Evolutionary conservation across 2,888 invertebrate species (phyloP).

Genomic region (Mylabris sibirica): DNA sequence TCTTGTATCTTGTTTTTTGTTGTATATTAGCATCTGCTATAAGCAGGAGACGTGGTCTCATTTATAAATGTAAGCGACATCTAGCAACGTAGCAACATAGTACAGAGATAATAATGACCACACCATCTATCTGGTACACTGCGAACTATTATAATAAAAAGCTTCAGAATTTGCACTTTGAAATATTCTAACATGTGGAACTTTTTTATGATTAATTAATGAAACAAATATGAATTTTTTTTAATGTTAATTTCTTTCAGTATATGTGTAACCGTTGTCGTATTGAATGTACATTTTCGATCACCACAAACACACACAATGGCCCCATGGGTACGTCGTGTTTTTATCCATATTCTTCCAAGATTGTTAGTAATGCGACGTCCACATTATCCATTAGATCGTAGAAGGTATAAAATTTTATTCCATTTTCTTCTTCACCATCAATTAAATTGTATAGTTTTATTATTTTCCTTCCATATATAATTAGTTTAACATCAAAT

Average conservation of each 20-base stretch:
- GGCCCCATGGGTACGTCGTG: conserved; percentile 95
- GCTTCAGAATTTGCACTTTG: too few species aligned
- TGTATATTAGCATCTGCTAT: too few species aligned
- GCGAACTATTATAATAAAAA: too few species aligned
- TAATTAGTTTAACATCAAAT: conserved; percentile 40
- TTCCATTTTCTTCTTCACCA: too few species aligned
- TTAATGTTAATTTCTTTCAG: conserved; percentile 43
- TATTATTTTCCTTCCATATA: neutral
- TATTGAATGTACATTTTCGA: conserved; percentile 97
- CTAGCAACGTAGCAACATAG: too few species aligned
- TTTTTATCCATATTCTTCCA: conserved; percentile 96
- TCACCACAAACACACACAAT: conserved; percentile 97
- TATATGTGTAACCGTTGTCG: conserved; percentile 75
- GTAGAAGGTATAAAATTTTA: conserved; percentile 62
- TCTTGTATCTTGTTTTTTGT: too few species aligned
- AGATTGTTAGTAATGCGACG: conserved; percentile 92
- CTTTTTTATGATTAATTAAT: neutral
- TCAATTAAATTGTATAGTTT: neutral
- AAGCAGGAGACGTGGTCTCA: too few species aligned
- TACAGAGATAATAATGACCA: too few species aligned
- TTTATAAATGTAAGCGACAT: too few species aligned
- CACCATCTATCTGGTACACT: too few species aligned
- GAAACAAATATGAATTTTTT: neutral
- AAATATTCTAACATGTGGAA: neutral
- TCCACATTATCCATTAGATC: conserved; percentile 72